Evolutionary conservation across 2,113 vertebrate species (phyloP), one percentile per base, ranked within the genome.

Genomic region (Shinisaurus crocodilurus): DNA sequence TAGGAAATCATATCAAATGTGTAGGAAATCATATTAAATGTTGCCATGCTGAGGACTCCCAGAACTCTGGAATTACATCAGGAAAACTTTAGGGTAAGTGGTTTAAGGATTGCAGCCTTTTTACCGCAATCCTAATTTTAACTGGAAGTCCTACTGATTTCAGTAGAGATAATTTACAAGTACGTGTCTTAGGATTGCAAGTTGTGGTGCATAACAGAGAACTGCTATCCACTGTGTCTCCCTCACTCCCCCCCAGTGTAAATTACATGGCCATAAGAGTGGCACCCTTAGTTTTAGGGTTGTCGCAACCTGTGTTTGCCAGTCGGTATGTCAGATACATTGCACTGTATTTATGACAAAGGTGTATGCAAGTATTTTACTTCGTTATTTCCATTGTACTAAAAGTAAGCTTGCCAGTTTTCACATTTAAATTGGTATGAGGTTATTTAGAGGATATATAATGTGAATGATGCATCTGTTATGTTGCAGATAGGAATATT

Each of bases 401-500:
- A 90, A 63, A 63, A 80, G 37, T 95, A 92, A 93, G 92, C 90
- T 85, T 94, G 88, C 85, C 93, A 95, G 27, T 90, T 96, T 90
- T 86, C 88, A 94, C 93, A 87, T 92, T 97, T 95, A 86, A 96
- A 91, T 96, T 90, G 91, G 54, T 76, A 86, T 34, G 92, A 91
- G 93, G 86, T 20, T 2, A 90, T 32, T 18, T 94, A 92, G 94
- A 91, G 88, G 95, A 95, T 91, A 85, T 74, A 3, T 43, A 29
- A 94, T 94, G 91, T 85, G 79, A 88, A 90, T 0, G 3, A 93
- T 37, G n/a, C 93, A 89, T 88, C 94, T 95, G 95, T 54, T 93
- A 96, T 84, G 93, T 92, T 95, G 90, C 91, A 93, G 85, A 91
- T 91, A 92, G 96, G 92, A 95, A 77, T 92, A 48, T 91, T 93